Conservation (phyloP, 2,888 invertebrate genomes). For the Nephrotoma flavescens region DNA sequence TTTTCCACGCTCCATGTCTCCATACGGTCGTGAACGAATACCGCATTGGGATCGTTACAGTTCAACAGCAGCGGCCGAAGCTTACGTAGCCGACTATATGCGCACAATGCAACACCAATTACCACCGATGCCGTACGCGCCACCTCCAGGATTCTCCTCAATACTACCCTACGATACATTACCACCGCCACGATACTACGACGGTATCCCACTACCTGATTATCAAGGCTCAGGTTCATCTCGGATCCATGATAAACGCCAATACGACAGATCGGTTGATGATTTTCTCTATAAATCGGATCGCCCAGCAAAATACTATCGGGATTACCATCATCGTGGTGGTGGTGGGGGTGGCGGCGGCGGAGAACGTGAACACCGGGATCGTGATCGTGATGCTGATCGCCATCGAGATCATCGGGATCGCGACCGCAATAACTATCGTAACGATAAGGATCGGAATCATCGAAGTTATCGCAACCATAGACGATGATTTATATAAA, state of each 20-base stretch:
- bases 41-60: constrained; percentile 46
- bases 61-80: constrained; percentile 62
- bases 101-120: constrained; percentile 73
- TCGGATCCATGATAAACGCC: constrained; percentile 19
- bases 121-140: constrained; percentile 72
- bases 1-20: constrained; percentile 40
- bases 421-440: constrained; percentile 26
- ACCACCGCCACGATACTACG: constrained; percentile 70
- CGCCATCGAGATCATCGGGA: background rate
- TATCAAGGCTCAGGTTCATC: constrained; percentile 38
- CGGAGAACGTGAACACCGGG: constrained; percentile 19
- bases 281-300: constrained; percentile 67
- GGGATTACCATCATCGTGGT: constrained; percentile 10
- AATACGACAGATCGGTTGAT: constrained; percentile 76
- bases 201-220: constrained; percentile 59
- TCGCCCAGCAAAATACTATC: constrained; percentile 15
- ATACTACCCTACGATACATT: constrained; percentile 47
- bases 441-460: background rate
- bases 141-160: constrained; percentile 42
- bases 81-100: constrained; percentile 81
- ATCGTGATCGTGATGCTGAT: constrained; percentile 30
- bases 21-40: constrained; percentile 40
- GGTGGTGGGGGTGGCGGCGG: constrained; percentile 20
- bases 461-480: background rate
- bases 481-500: background rate